Base-by-base conservation (phyloP, 1,140 invertebrate genomes). In the Yoshiicerus persimilis region DNA sequence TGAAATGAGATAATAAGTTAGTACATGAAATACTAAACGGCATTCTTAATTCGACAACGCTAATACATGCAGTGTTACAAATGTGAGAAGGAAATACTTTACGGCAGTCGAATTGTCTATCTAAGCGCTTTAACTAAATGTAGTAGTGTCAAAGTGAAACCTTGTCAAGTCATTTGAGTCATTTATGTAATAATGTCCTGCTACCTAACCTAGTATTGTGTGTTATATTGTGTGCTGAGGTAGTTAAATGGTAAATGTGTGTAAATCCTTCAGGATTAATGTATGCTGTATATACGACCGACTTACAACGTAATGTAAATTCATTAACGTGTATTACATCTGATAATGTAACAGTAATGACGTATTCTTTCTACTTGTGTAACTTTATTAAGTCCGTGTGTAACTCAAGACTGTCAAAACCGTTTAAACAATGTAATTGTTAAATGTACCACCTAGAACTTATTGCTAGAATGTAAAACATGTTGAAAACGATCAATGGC, bases 341-440 rank as follows among this genome's bases (percentile, higher is more conserved):
- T 70, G 20, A 56, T 16, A 64, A 70, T 70, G 64, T 70, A 30
- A 70, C 64, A n/a, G 23, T 70, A 30, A n/a, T n/a, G n/a, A 2
- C 27, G 64, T 13, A 70, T 27, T 70, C 6, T 70, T 8, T 70
- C 25, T 25, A 27, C 25, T 70, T 9, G 13, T 9, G 13, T 30
- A 27, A 70, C 2, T 38, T 80, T n/a, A 34, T 20, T 80, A 80
- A 80, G 75, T 80, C 75, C 75, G 75, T 80, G 34, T 80, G 75
- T 36, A 80, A 80, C 75, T 80, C 75, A 80, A 80, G 75, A 80
- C 75, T 80, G 75, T 80, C 75, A 80, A 80, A 80, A 80, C 75
- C 38, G 11, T 80, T 30, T 23, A 66, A 66, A 66, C 23, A 27
- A 25, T 66, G 1, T 66, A 66, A 30, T 66, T 66, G 6, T 66